Conservation (phyloP, 2,113 vertebrate genomes). For the Ammodytes marinus region DNA sequence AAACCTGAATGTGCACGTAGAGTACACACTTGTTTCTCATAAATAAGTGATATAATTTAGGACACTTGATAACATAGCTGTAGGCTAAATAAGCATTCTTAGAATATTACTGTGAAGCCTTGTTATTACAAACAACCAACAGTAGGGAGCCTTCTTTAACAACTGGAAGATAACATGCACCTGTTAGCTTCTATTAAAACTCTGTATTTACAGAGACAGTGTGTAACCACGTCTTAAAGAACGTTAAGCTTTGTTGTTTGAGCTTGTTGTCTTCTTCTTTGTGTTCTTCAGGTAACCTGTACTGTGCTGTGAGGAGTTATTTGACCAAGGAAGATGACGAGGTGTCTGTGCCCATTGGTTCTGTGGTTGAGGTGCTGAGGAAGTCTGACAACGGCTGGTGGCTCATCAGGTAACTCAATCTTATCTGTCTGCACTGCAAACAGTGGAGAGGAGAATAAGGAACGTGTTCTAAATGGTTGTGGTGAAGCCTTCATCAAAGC, state of each 20-base stretch:
- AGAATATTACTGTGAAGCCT: neutral
- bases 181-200: neutral
- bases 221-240: too few species aligned
- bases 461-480: neutral
- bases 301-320: slow-evolving; percentile 84
- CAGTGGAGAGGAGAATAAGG: neutral
- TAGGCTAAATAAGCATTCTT: neutral
- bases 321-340: slow-evolving; percentile 85
- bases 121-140: neutral
- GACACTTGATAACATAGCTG: neutral
- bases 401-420: slow-evolving; percentile 85
- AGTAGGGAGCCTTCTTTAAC: neutral
- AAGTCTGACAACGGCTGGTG: slow-evolving; percentile 91
- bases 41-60: neutral
- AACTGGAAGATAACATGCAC: neutral
- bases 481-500: neutral
- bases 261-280: neutral
- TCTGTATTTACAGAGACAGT: neutral
- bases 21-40: too few species aligned
- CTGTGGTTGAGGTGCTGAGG: slow-evolving; percentile 86
- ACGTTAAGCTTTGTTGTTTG: neutral
- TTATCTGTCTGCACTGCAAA: slow-evolving; percentile 8
- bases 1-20: neutral
- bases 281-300: slow-evolving; percentile 79
- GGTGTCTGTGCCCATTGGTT: slow-evolving; percentile 86